Conservation (phyloP, 1,140 invertebrate genomes). For the Atta texana region DNA sequence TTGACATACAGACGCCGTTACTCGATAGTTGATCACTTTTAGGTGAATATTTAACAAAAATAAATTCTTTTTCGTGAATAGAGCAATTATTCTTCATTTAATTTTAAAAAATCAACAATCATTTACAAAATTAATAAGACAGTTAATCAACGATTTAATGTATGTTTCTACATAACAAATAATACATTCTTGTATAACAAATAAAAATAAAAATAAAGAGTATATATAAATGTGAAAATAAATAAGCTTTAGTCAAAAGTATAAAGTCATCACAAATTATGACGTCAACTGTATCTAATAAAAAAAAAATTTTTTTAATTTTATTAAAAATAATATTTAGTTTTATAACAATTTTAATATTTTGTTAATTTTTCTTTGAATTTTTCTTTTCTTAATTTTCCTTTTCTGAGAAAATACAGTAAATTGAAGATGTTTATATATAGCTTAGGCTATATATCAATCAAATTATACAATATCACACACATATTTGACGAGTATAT, state of each 20-base stretch:
- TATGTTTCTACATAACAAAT: neutral
- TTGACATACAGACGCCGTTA: neutral
- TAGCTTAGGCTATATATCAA: neutral
- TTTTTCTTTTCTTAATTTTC: too few species aligned
- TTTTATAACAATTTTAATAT: too few species aligned
- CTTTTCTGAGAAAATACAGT: too few species aligned
- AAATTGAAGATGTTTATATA: too few species aligned
- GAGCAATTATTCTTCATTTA: neutral
- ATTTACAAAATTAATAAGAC: neutral
- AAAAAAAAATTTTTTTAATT: too few species aligned
- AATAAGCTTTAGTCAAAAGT: too few species aligned
- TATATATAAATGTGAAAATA: neutral
- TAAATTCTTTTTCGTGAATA: neutral
- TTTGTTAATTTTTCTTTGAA: too few species aligned
- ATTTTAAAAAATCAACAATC: neutral
- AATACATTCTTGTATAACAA: neutral
- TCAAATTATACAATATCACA: neutral
- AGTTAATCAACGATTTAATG: neutral
- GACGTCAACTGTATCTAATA: too few species aligned
- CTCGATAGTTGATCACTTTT: conserved; percentile 32
- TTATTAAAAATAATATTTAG: too few species aligned
- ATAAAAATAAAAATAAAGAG: neutral
- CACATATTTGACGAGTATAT: neutral
- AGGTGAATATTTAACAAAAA: neutral
- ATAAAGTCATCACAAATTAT: too few species aligned